Base-by-base conservation (phyloP, 2,113 vertebrate genomes). In the Chroicocephalus ridibundus region DNA sequence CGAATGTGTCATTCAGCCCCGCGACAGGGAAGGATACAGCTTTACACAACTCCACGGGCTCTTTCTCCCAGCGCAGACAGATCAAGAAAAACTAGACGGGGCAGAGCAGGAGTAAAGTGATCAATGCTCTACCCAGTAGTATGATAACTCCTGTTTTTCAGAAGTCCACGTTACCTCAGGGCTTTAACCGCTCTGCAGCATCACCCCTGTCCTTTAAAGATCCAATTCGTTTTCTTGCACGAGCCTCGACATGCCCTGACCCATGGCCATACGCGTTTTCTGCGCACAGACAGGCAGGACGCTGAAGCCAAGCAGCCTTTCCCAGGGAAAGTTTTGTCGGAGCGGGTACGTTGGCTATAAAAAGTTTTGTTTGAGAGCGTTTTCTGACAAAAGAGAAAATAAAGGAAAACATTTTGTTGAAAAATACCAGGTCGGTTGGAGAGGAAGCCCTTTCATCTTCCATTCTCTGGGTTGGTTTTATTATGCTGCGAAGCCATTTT, bases 381-480 rank as follows among this genome's bases (percentile, higher is more conserved):
- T 94, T 87, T 88, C 82, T 91, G 87, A 77, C 79, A 93, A 55
- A 94, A 70, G 66, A 79, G 77, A 87, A 89, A 93, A 91, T 62
- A 84, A 95, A 86, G 32, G 32, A 78, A 94, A 96, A 87, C 58
- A 55, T 83, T 87, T 69, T 84, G 71, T 58, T 85, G 82, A 91
- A 93, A 90, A 95, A 93, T 13, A 69, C 62, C 70, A 80, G 52
- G 74, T 86, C 5, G 1, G 9, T 55, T 85, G 74, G 62, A 77
- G 52, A 90, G 70, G 75, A 87, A 94, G 24, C 42, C 71, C 89
- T 95, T 97, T 97, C 95, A 96, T 97, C 89, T 96, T 85, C 93
- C 62, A 80, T 90, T 29, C 84, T 82, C 86, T 64, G 89, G 54
- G 70, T 8, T 90, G 86, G 70, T 96, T 95, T 95, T 95, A 94